Conservation (phyloP, 2,113 vertebrate genomes). For the Pituophis catenifer region DNA sequence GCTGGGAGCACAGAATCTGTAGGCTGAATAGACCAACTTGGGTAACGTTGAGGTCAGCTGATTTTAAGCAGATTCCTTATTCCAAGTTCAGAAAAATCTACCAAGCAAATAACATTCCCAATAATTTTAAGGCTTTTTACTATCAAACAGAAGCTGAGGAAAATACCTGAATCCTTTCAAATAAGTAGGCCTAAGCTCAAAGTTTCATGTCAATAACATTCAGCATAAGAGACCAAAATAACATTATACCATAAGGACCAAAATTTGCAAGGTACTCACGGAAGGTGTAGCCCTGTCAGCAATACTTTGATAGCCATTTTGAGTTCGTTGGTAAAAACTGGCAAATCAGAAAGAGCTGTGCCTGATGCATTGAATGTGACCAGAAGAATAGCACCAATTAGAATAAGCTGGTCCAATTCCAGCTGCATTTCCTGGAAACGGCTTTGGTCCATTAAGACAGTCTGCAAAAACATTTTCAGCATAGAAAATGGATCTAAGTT, state of each 20-base stretch:
- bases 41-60: neutral
- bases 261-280: constrained; percentile 72
- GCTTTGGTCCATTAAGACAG: constrained; percentile 87
- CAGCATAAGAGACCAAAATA: neutral
- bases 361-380: constrained; percentile 83
- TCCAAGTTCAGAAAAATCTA: neutral
- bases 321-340: constrained; percentile 80
- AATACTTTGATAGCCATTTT: constrained; percentile 81
- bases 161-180: neutral
- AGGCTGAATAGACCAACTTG: neutral
- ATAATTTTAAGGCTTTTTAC: neutral
- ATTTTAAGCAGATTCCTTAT: neutral
- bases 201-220: neutral
- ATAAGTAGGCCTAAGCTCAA: rapidly evolving
- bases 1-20: neutral
- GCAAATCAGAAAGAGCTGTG: constrained; percentile 74
- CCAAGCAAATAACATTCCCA: neutral
- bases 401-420: constrained; percentile 75
- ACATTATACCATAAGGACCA: neutral
- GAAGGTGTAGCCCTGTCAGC: constrained; percentile 78
- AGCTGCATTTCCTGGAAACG: constrained; percentile 90
- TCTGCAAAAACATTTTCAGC: constrained; percentile 64
- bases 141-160: neutral
- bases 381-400: constrained; percentile 83
- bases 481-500: neutral